A percentile compares a stretch with the other conserved stretches of the same genome.
These are phyloP conservation scores for Nomada ferruginata DNA, from an alignment of 2,888 invertebrate genomes.

Conservation along the genomic window DNA sequence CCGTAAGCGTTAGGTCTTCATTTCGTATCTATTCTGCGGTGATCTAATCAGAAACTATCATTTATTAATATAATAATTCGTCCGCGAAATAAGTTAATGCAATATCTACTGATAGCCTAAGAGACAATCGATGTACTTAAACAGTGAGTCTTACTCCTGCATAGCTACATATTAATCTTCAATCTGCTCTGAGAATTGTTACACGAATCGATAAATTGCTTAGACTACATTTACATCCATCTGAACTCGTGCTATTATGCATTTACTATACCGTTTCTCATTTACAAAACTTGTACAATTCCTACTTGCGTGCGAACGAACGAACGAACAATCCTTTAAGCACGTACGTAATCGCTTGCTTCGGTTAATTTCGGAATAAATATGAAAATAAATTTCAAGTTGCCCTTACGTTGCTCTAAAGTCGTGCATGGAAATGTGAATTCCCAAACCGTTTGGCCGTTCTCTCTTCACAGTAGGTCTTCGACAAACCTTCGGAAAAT, in stretches of 20 bases:
- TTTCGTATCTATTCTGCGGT: constrained; percentile 40
- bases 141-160: constrained; percentile 44
- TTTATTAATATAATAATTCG: constrained; percentile 45
- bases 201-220: constrained; percentile 44
- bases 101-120: constrained; percentile 37
- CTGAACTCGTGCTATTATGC: not conserved
- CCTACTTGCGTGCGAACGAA: not conserved
- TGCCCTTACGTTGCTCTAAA: constrained; percentile 44
- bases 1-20: constrained; percentile 55
- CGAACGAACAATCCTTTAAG: too few relatives aligned
- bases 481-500: not conserved
- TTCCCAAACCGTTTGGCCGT: constrained; percentile 38
- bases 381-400: constrained; percentile 44
- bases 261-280: not conserved
- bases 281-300: constrained; percentile 23
- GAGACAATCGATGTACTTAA: constrained; percentile 54
- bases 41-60: constrained; percentile 20
- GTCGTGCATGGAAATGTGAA: constrained; percentile 27
- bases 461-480: not conserved
- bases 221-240: constrained; percentile 32
- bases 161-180: constrained; percentile 35
- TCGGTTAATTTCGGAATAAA: constrained; percentile 27
- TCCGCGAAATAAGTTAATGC: constrained; percentile 35
- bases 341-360: not conserved
- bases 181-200: constrained; percentile 36